Base-by-base conservation (phyloP, 2,113 vertebrate genomes). In the Pandion haliaetus region DNA sequence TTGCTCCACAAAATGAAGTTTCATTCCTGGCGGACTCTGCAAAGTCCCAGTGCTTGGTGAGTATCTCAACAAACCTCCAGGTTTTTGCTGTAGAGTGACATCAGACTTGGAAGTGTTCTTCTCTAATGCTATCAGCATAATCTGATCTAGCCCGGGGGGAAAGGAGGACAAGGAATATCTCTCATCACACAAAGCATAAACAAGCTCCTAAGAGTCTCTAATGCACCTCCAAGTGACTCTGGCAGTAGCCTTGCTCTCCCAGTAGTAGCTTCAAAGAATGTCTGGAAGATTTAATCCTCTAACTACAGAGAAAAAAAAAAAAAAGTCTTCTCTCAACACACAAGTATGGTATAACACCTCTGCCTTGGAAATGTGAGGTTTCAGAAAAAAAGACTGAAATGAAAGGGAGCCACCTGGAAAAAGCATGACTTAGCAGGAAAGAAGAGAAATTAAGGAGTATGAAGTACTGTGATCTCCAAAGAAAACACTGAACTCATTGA, bases 31-130 rank as follows among this genome's bases (percentile, higher is more conserved):
- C 47, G 91, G 92, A 93, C 65, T 74, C 77, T 91, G 93, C 91
- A 89, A 84, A 94, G 86, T 12, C 26, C 34, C 86, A 74, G 36
- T 24, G 67, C 34, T 66, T 29, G 31, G 12, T 45, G 28, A 93
- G 54, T 4, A 54, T 14, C 63, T 72, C 63, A 61, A 50, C 44
- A 92, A 73, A 61, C 34, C 34, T 44, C 72, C 77, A 70, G 76
- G 63, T 65, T 93, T 73, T 44, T 81, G 34, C 82, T 74, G 69
- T 34, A 45, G 71, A 40, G 77, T 96, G 94, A 96, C 81, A 96
- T 94, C 93, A 94, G 89, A 94, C 89, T 96, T 97, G 93, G 93
- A 95, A 91, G 58, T 4, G 29, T 9, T 74, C 89, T 78, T 86
- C 80, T 47, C 65, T 92, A 94, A 94, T 86, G 82, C 88, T 91